A percentile compares a stretch with the other conserved stretches of the same genome.
Conservation (phyloP, 2,888 invertebrate species). For the Capitulum mitella region DNA sequence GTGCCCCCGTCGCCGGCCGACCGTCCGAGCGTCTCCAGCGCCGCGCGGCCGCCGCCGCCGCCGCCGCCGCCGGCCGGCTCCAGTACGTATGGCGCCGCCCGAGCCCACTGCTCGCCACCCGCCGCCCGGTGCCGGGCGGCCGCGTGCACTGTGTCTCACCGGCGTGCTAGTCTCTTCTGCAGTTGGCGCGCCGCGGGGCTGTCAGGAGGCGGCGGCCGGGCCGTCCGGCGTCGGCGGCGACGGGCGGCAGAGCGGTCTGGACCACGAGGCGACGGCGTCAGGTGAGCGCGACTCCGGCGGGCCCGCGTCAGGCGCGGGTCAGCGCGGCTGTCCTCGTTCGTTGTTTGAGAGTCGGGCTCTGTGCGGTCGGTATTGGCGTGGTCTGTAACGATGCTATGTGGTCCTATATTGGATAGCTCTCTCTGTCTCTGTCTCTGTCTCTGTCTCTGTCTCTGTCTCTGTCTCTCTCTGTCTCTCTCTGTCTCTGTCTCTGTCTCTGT, state of each 20-base stretch:
- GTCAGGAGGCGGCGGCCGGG: not conserved
- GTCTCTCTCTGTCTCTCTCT: too few relatives aligned
- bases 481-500: too few relatives aligned
- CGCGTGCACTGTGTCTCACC: not conserved
- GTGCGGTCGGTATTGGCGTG: too few relatives aligned
- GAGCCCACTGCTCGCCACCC: not conserved
- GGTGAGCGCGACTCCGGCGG: not conserved
- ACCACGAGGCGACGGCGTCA: not conserved
- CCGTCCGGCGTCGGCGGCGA: not conserved
- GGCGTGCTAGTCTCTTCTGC: not conserved
- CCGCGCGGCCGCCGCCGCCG: too few relatives aligned
- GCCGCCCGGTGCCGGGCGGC: too few relatives aligned
- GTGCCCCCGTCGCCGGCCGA: not conserved
- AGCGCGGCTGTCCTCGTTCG: not conserved
- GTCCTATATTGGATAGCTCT: too few relatives aligned
- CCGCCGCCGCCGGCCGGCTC: too few relatives aligned
- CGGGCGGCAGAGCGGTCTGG: not conserved
- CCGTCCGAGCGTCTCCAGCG: not conserved
- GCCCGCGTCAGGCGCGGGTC: not conserved
- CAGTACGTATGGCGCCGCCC: not conserved
- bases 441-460: too few relatives aligned
- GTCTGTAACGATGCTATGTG: too few relatives aligned
- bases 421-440: too few relatives aligned
- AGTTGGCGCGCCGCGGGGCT: not conserved
- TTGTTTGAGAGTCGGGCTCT: too few relatives aligned